Evolutionary conservation across 2,888 invertebrate species (phyloP).

Genomic region (Tachystola acroxantha): DNA sequence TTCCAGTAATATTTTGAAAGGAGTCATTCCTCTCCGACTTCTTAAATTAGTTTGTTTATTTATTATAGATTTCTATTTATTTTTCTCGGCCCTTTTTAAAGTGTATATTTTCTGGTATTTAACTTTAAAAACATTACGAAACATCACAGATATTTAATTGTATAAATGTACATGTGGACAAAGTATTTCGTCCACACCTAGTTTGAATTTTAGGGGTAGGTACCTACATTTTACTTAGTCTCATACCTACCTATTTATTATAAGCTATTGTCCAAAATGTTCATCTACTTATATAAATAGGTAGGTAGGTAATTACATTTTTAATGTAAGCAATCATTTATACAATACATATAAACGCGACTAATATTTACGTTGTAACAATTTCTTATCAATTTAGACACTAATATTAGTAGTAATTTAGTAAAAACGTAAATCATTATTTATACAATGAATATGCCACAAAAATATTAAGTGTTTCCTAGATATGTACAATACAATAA

Average conservation of each 20-base stretch:
- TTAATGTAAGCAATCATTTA: neutral
- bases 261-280: slow-evolving; percentile 37
- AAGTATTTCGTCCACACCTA: too few relatives aligned
- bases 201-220: neutral
- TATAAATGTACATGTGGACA: too few relatives aligned
- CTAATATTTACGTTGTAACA: slow-evolving; percentile 13
- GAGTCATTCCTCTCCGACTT: too few relatives aligned
- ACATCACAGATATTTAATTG: too few relatives aligned
- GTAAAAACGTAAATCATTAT: slow-evolving; percentile 33
- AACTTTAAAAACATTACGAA: too few relatives aligned
- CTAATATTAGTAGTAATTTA: slow-evolving; percentile 17
- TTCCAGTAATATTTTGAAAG: too few relatives aligned
- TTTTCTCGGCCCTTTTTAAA: too few relatives aligned
- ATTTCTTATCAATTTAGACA: slow-evolving; percentile 30
- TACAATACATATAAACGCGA: slow-evolving; percentile 18
- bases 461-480: slow-evolving; percentile 53
- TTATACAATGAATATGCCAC: slow-evolving; percentile 31
- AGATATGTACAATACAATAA: too few relatives aligned
- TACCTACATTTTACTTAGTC: too few relatives aligned
- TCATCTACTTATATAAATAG: slow-evolving; percentile 16
- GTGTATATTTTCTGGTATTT: too few relatives aligned
- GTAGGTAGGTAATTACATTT: slow-evolving; percentile 9
- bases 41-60: too few relatives aligned
- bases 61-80: too few relatives aligned
- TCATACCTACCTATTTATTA: slow-evolving; percentile 16